phyloP scores from a whole-genome alignment of 2,797 vertebrate species.

The Menidia menidia region DNA sequence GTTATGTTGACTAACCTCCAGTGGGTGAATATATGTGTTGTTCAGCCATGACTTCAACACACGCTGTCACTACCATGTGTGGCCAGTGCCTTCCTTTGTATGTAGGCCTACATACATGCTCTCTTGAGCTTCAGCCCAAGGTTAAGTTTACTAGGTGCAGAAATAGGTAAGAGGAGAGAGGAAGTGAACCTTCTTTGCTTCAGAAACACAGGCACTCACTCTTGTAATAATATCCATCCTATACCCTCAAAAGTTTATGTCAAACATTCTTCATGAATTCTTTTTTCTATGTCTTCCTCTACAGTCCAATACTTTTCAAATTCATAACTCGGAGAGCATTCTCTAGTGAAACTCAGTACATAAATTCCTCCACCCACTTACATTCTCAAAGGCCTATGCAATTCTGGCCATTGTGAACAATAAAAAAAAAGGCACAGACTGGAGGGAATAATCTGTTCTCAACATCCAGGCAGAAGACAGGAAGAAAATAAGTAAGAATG shows the following conservation, averaged over 20 bases:
- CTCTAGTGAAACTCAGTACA: neutral
- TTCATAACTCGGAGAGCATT: neutral
- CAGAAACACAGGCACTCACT: neutral
- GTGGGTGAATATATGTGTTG: too few relatives aligned
- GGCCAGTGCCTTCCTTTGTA: neutral
- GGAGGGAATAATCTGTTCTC: neutral
- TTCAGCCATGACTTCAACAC: too few relatives aligned
- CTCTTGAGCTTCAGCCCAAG: too few relatives aligned
- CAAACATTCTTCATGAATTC: neutral
- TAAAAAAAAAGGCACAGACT: slow-evolving; percentile 28
- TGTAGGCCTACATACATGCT: neutral
- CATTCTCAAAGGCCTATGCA: neutral
- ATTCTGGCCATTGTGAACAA: slow-evolving; percentile 18
- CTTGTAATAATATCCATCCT: neutral
- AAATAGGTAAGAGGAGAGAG: neutral
- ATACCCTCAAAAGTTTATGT: neutral
- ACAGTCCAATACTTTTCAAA: neutral
- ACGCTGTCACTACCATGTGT: neutral
- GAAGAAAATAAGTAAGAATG: neutral
- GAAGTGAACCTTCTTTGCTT: neutral
- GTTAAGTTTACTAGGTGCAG: neutral
- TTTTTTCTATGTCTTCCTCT: neutral
- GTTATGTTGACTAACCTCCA: too few relatives aligned
- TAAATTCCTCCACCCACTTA: slow-evolving; percentile 6
- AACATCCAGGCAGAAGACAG: neutral